Evolutionary conservation across 2,797 vertebrate species (phyloP), one percentile per base, ranked within the genome.

Genomic region (Macropus fuliginosus): DNA sequence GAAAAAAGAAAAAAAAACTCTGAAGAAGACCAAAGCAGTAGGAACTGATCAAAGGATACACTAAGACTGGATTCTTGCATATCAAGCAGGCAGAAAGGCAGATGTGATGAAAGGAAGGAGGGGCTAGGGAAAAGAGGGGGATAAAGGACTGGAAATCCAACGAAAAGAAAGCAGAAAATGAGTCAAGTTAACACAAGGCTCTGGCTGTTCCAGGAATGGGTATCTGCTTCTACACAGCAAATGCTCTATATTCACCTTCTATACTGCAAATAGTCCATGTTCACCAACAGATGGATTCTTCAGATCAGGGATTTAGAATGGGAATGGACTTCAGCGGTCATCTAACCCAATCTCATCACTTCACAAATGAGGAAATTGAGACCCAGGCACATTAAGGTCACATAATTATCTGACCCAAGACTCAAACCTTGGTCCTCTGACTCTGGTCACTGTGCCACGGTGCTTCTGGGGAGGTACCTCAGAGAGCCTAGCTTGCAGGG

Each of bases 1-100:
- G 54, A 93, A 27, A 56, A 66, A 18, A 55, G 55, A 5, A 59
- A 91, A 96, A 97, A 91, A 96, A 40, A 46, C 28, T 31, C 18
- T 56, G 56, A 54, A 50, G 66, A 94, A 95, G 94, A 66, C 10
- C 31, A 95, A 66, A 31, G 52, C 31, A 92, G 31, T 2, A 87
- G 46, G 46, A 5, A 40, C 66, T 16, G 50, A 28, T 16, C 2
- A 91, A 6, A 34, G 29, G 28, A 94, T 91, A 54, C 0, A 24
- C 16, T 0, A n/a, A 91, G 9, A 40, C 21, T 40, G 54, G n/a
- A 74, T 74, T 40, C n/a, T 74, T 40, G 16, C n/a, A 40, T 40
- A 40, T 74, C 66, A 40, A 74, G 66, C n/a, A 74, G 5, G 1
- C 34, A 74, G n/a, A 74, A 74, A 74, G n/a, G 5, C n/a, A 74